Evolutionary conservation across 2,797 vertebrate species (phyloP), one percentile per base, ranked within the genome.

Genomic region (Fistularia commersonii): DNA sequence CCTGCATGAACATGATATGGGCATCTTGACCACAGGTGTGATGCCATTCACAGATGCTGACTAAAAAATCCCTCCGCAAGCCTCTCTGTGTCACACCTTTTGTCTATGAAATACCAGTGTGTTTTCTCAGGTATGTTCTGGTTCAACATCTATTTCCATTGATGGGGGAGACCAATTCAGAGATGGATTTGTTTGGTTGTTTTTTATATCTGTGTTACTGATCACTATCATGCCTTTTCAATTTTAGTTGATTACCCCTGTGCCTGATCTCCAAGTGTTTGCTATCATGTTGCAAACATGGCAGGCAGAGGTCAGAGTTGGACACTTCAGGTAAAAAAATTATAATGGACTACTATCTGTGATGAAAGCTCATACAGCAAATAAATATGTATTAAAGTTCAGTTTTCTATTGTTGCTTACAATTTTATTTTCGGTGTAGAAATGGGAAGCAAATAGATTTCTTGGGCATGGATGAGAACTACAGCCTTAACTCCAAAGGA

Each of bases 1-100:
- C 31, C 76, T 86, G 32, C 72, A 81, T 13, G 38, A 75, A 60
- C 40, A 86, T 11, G 81, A 89, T 32, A 81, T 63, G 0, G 83
- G 62, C 33, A 38, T 82, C 54, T 9, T 91, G 39, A 51, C 40
- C 11, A 63, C 81, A 0, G 90, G 89, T 5, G 3, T 91, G 11
- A 1, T 43, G 0, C 6, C 57, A 2, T 0, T 0, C 1, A 0
- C 0, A 0, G 0, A 0, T 0, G 1, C 64, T 12, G 0, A 3
- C 0, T 90, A 90, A 35, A 33, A 14, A 0, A 89, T 90, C 40
- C 90, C 89, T n/a, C 84, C 87, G n/a, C 68, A 76, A 3, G 76
- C 80, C 8, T 0, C 45, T n/a, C 6, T 62, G 6, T 91, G 90
- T 54, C 83, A 50, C 48, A 69, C 74, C 2, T 89, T 87, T 0